Evolutionary conservation across 2,888 invertebrate species (phyloP), one percentile per base, ranked within the genome.

Genomic region (Drosophila infuscata): DNA sequence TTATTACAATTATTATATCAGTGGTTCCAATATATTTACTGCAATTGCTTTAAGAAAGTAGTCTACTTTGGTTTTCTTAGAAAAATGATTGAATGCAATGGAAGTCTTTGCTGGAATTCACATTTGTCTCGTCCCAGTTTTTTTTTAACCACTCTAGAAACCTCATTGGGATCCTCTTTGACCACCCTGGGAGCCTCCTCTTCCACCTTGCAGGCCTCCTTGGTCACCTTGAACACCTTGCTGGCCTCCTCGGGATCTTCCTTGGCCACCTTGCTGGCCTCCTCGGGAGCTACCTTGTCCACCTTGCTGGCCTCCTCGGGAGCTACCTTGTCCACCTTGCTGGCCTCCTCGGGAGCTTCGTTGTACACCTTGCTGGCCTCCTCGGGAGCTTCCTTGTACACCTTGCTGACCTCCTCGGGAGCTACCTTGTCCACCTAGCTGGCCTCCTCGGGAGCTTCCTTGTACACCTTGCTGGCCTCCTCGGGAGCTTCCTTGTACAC

Each of bases 281-380:
- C 25, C 25, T 25, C 25, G 25, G 25, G 25, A 25, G 25, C 9
- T 5, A 1, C 36, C 36, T 36, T n/a, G 12, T 0, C n/a, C 11
- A 15, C 56, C 52, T 43, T 74, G 61, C 17, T 29, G 41, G 49
- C 72, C 20, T 9, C 2, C 25, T 25, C 25, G 1, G 25, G 25
- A 25, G 25, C 9, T 5, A 5, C 2, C 25, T 1, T 0, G 20
- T 1, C n/a, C 11, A 11, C 56, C 48, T 43, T 74, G 58, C 17
- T 32, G 41, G 49, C 73, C 29, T 3, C 0, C 12, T 35, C 25
- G 25, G 25, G 2, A 25, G 25, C 25, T 1, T n/a, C 3, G 9
- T 33, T 0, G 33, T 33, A 1, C 11, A 4, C 33, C 33, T 33
- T 33, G 11, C 33, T 36, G 36, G 0, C 36, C 2, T 6, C 0